Evolutionary conservation across 2,888 invertebrate genomes (phyloP), one percentile per base, ranked within the genome.

Genomic region (Acheta domesticus): DNA sequence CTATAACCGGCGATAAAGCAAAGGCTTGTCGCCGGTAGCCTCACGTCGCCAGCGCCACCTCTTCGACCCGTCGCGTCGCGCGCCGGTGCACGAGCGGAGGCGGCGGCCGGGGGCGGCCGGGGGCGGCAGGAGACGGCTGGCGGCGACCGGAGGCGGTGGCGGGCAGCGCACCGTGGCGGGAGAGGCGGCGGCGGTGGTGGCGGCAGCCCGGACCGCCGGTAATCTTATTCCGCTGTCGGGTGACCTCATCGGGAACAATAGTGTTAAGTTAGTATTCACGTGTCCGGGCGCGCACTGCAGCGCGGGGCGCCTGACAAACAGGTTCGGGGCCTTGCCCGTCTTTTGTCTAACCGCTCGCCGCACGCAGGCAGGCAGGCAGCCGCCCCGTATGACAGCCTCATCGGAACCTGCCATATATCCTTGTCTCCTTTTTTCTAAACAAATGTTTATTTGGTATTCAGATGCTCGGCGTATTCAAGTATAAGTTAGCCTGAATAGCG

Each of bases 161-260:
- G 50, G 12, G 14, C 19, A 12, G 50, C 50, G 12, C 50, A 12
- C 19, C 50, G 50, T 12, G 12, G 50, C 62, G 19, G 14, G 8
- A 62, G 16, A 14, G n/a, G 62, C n/a, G n/a, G 62, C 62, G n/a
- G n/a, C 62, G 62, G 62, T n/a, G 36, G 36, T 14, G 62, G n/a
- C 16, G n/a, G 62, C 14, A 62, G 62, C 62, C 36, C 5, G 36
- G 36, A 36, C 36, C 36, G 36, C n/a, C 62, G 16, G 62, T 62
- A 62, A 62, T 62, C 62, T 62, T 62, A 62, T 62, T 62, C 62
- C 62, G n/a, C 62, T 62, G 62, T 62, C 8, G 62, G 62, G 62
- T 62, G 62, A 62, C 62, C 62, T 62, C 62, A 62, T 62, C 62
- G 62, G 62, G 62, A 62, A 62, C 62, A 62, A 62, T 62, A 62